Base-by-base conservation (phyloP, 2,797 vertebrate genomes). In the Rachycentron canadum region DNA sequence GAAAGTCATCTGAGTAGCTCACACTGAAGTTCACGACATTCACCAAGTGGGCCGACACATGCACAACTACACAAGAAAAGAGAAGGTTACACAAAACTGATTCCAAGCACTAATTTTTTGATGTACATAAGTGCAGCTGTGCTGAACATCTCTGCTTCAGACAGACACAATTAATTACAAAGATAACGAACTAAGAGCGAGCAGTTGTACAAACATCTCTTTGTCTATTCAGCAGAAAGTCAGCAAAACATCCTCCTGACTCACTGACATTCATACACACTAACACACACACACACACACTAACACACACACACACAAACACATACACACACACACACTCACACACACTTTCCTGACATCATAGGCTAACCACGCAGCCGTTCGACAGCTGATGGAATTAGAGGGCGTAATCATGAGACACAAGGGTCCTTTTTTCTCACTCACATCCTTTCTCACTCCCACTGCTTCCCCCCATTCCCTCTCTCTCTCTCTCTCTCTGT, bases 1-100 rank as follows among this genome's bases (percentile, higher is more conserved):
- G 89, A 53, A 97, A 98, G 23, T 99, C 96, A 28, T 97, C 96
- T 0, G 81, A 96, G 93, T 96, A 99, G 83, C 96, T 93, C 32
- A 89, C 88, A 23, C 98, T 99, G 93, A 99, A 99, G 91, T 96
- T 97, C 81, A 96, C 86, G 1, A 95, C 92, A 1, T 99, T 99
- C 69, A 96, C 93, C 89, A 99, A 89, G 83, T 99, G 97, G 81
- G 97, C 97, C 60, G 96, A 96, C 83, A 97, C 97, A 6, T 99
- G 97, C 47, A 97, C 81, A 5, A 95, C 96, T 97, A 28, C 38
- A 83, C 38, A 23, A 34, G 58, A 17, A 61, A 32, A 76, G 57
- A 83, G 74, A 59, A 11, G n/a, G 34, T 76, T 41, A 76, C 0
- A 26, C 38, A 68, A 30, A 16, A 40, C 30, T 73, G 62, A 82